phyloP scores from a whole-genome alignment of 2,797 vertebrate species.

The Ceryle rudis region DNA sequence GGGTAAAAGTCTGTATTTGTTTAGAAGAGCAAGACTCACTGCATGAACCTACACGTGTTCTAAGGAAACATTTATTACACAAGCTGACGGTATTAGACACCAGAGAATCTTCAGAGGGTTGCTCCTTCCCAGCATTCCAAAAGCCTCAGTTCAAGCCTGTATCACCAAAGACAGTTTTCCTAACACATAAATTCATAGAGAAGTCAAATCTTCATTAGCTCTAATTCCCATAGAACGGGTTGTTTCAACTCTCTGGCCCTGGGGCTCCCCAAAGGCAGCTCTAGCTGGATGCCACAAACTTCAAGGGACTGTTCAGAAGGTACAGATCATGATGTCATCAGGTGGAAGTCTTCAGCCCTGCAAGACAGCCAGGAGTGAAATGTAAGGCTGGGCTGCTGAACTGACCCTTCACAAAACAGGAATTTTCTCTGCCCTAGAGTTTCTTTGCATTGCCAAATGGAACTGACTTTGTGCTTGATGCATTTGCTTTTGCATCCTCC shows the following conservation, averaged over 20 bases:
- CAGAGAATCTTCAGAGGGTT: neutral
- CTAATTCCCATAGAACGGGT: neutral
- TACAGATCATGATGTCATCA: neutral
- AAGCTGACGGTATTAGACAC: neutral
- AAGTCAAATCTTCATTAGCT: neutral
- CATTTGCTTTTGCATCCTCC: neutral
- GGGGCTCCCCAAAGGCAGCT: neutral
- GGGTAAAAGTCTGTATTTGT: neutral
- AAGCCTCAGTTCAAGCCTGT: neutral
- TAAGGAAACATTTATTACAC: neutral
- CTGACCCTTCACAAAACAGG: neutral
- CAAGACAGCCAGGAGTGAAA: neutral
- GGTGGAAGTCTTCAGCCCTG: neutral
- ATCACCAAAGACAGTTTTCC: neutral
- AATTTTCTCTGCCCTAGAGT: neutral
- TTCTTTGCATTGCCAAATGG: neutral
- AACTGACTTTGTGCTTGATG: neutral
- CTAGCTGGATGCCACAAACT: neutral
- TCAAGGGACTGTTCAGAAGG: neutral
- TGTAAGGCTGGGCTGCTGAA: neutral
- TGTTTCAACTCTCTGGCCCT: neutral
- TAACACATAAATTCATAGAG: neutral
- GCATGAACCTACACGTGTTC: neutral
- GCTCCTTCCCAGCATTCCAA: neutral
- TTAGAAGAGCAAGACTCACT: neutral